A percentile compares a stretch with the other conserved stretches of the same genome.
These are phyloP conservation scores for Umimayanthus chanpuru DNA, from an alignment of 92 coral and sea anemone genomes.

Conservation along the genomic window DNA sequence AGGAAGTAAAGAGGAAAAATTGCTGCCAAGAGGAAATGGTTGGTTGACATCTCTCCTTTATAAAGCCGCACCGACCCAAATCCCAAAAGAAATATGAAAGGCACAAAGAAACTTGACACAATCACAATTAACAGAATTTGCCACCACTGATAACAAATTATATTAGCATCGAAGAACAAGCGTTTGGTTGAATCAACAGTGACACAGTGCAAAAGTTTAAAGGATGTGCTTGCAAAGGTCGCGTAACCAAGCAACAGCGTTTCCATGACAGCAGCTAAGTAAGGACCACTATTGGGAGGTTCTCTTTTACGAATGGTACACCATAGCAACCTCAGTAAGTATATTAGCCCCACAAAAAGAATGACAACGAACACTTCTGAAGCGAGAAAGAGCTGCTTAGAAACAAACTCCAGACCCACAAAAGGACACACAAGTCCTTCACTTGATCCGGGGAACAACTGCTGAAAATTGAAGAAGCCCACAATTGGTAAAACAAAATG, in stretches of 20 bases:
- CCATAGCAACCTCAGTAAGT: neutral
- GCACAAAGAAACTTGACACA: conserved; percentile 34
- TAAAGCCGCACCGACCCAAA: conserved; percentile 52
- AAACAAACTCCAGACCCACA: conserved; percentile 55
- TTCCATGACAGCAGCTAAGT: conserved; percentile 50
- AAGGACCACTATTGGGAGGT: conserved; percentile 6
- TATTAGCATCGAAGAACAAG: conserved; percentile 44
- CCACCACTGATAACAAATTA: conserved; percentile 62
- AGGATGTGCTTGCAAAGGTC: conserved; percentile 46
- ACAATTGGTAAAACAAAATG: conserved; percentile 46
- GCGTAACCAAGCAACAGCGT: conserved; percentile 57
- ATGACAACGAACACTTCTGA: conserved; percentile 41
- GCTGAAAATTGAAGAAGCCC: conserved; percentile 59
- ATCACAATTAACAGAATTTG: conserved; percentile 36
- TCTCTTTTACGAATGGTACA: neutral
- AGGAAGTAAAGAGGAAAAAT: conserved; percentile 48
- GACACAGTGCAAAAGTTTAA: conserved; percentile 52
- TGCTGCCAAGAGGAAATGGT: conserved; percentile 39
- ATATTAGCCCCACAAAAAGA: conserved; percentile 31
- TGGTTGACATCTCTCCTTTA: conserved; percentile 43
- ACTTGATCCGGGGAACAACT: conserved; percentile 13
- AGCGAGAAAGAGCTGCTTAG: conserved; percentile 51
- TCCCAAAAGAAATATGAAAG: conserved; percentile 47
- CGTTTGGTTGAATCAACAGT: conserved; percentile 41
- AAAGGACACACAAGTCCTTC: conserved; percentile 56